Evolutionary conservation across 1,140 invertebrate species (phyloP).

Genomic region (silkworm (Bombyx mori)): DNA sequence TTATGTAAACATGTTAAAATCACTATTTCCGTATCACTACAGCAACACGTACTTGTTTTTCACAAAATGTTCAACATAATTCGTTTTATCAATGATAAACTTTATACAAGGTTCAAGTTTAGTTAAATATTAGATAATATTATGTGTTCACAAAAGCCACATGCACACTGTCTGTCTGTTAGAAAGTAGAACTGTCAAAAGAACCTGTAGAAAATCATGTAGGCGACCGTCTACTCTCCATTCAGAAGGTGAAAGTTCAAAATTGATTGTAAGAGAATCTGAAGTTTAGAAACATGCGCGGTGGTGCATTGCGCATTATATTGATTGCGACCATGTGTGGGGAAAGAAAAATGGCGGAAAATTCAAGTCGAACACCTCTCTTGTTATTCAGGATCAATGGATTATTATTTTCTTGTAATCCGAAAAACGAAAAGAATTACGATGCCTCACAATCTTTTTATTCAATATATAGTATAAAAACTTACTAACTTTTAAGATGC

Average conservation of each 20-base stretch:
- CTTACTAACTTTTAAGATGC: no score
- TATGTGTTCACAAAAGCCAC: constrained; percentile 1
- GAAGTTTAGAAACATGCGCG: constrained; percentile 55
- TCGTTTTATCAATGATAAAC: constrained; percentile 2
- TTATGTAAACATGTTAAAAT: no score
- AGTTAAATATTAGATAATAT: constrained; percentile 5
- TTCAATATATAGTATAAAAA: no score
- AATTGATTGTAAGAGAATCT: constrained; percentile 5
- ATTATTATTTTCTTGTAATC: no score
- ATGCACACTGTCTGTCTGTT: constrained; percentile 27
- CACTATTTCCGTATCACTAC: not conserved
- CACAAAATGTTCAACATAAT: not conserved
- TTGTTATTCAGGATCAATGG: not conserved
- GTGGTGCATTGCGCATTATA: constrained; percentile 64
- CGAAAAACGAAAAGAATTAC: no score
- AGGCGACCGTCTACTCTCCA: constrained; percentile 9
- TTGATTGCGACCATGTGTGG: constrained; percentile 64
- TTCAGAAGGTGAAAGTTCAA: constrained; percentile 11
- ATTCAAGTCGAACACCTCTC: constrained; percentile 19
- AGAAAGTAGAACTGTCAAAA: constrained; percentile 51
- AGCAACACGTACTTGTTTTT: not conserved
- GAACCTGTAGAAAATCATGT: constrained; percentile 14
- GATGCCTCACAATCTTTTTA: no score
- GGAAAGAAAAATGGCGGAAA: constrained; percentile 55
- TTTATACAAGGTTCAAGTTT: constrained; percentile 1